Evolutionary conservation across 2,888 invertebrate genomes (phyloP).

Genomic region (Platynereis dumerilii): DNA sequence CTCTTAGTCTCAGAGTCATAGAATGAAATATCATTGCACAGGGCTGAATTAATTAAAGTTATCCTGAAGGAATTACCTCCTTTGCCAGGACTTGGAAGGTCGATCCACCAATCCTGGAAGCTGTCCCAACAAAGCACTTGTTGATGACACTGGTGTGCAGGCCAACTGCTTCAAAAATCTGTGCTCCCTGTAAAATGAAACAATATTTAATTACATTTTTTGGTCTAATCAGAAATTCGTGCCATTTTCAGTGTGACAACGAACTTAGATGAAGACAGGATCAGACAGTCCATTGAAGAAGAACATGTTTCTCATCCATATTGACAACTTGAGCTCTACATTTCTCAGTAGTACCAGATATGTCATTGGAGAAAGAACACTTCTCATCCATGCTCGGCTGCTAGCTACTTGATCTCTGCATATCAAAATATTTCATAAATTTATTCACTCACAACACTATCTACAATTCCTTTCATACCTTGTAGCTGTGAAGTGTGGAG

Average conservation of each 20-base stretch:
- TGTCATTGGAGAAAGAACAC: no score
- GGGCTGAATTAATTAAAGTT: no score
- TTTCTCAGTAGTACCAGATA: no score
- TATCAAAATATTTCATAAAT: no score
- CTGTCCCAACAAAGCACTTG: constrained; percentile 84
- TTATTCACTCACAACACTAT: no score
- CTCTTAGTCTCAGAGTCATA: no score
- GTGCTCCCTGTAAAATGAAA: constrained; percentile 75
- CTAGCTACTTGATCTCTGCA: no score
- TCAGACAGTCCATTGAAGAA: background rate
- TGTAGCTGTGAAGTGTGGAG: constrained; percentile 96
- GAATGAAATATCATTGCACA: no score
- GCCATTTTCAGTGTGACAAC: background rate
- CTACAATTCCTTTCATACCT: constrained; percentile 64
- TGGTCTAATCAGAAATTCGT: background rate
- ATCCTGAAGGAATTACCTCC: constrained; percentile 73
- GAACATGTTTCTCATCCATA: background rate
- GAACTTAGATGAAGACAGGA: background rate
- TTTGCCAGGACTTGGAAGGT: constrained; percentile 85
- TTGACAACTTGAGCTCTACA: no score
- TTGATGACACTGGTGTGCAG: constrained; percentile 84
- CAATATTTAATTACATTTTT: background rate
- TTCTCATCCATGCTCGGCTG: no score
- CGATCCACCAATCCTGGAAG: constrained; percentile 84
- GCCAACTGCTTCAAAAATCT: constrained; percentile 99